A percentile compares a stretch with the other conserved stretches of the same genome.
These are phyloP conservation scores for Loris lydekkerianus DNA, from an alignment of 2,797 vertebrate species.

Conservation along the genomic window DNA sequence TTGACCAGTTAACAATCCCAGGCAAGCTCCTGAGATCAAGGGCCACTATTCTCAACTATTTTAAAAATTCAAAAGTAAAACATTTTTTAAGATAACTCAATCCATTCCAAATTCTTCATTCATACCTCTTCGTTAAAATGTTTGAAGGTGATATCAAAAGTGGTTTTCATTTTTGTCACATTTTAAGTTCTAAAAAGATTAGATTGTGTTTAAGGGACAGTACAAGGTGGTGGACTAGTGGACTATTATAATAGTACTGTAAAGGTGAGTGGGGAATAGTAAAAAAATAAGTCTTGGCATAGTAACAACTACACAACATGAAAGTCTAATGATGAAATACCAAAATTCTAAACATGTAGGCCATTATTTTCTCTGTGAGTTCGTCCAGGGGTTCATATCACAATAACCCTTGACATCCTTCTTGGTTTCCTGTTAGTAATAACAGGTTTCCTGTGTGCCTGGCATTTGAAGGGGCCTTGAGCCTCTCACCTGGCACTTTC, in stretches of 20 bases:
- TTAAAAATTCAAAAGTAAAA: background rate
- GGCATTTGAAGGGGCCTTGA: accelerated
- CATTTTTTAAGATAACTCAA: background rate
- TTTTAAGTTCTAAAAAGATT: background rate
- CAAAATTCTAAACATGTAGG: background rate
- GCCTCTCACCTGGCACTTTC: accelerated
- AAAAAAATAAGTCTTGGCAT: background rate
- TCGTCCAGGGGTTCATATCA: background rate
- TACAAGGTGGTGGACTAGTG: background rate
- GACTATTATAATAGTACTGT: background rate
- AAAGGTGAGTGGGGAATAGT: background rate
- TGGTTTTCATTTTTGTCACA: background rate
- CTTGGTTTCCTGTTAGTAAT: no score
- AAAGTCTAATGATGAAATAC: background rate
- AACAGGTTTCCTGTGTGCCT: background rate
- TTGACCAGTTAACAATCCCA: no score
- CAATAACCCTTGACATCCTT: background rate
- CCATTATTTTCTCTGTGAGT: background rate
- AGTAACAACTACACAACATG: background rate
- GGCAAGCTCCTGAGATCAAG: accelerated
- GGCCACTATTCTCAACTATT: no score
- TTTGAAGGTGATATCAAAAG: background rate
- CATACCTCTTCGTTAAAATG: background rate
- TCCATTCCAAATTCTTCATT: background rate
- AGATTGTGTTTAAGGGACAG: background rate